These are phyloP conservation scores for Crotalus viridis DNA, from an alignment of 2,113 vertebrate species.

Conservation along the genomic window DNA sequence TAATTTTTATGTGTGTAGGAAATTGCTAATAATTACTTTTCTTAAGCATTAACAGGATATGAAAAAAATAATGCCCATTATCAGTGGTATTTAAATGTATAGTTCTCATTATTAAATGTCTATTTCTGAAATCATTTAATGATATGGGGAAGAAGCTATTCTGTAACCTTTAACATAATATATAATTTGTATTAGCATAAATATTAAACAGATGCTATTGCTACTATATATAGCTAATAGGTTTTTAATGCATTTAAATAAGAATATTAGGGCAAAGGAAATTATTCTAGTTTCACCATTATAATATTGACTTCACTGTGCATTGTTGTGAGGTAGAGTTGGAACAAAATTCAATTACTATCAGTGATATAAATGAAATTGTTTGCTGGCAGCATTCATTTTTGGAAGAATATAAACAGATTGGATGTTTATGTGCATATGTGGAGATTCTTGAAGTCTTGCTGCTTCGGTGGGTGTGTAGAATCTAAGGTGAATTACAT, in stretches of 20 bases:
- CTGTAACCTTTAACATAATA: conserved; percentile 76
- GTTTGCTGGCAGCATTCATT: conserved; percentile 42
- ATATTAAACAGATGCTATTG: conserved; percentile 78
- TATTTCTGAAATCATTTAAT: conserved; percentile 35
- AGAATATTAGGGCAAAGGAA: conserved; percentile 89
- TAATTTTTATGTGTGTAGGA: neutral
- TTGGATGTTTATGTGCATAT: neutral
- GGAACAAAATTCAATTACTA: conserved; percentile 67
- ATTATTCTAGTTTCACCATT: conserved; percentile 80
- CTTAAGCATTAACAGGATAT: neutral
- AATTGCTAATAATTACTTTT: neutral
- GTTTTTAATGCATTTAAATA: conserved; percentile 97
- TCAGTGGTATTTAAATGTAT: neutral
- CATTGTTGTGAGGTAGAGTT: conserved; percentile 62
- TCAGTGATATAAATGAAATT: conserved; percentile 42
- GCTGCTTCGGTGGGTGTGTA: neutral
- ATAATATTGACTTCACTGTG: conserved; percentile 67
- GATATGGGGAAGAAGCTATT: conserved; percentile 58
- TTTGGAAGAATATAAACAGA: conserved; percentile 16
- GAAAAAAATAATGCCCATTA: neutral
- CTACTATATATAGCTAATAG: conserved; percentile 80
- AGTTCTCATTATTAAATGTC: neutral
- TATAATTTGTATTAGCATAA: conserved; percentile 80
- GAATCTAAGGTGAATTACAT: conserved; percentile 7
- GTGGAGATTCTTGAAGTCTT: neutral